Conservation (phyloP, 2,113 vertebrate species). For the Neofelis nebulosa region DNA sequence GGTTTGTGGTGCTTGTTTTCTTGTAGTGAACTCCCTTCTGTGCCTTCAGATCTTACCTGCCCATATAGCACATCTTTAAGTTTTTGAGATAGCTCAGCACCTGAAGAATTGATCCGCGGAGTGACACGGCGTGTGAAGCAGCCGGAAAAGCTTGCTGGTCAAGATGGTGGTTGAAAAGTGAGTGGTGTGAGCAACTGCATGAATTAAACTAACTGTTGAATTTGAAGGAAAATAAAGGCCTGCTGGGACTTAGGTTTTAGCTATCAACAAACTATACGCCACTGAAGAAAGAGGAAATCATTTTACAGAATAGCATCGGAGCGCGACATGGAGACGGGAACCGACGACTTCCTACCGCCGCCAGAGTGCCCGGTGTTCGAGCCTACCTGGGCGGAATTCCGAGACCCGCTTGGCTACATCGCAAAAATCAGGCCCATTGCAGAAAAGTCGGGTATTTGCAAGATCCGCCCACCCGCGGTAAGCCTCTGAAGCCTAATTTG, state of each 20-base stretch:
- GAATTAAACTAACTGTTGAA: neutral
- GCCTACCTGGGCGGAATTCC: conserved; percentile 67
- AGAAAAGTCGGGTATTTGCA: conserved; percentile 82
- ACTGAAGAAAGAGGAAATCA: neutral
- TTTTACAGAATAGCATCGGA: neutral
- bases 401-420: conserved; percentile 81
- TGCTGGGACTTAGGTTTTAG: neutral
- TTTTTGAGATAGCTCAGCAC: neutral
- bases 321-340: conserved; percentile 8
- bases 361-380: neutral
- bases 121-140: neutral
- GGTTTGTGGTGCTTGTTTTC: fast-evolving
- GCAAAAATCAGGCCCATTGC: conserved; percentile 82
- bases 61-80: fast-evolving
- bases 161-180: neutral
- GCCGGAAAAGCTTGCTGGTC: fast-evolving
- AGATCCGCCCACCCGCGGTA: conserved; percentile 78
- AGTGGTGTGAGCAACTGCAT: neutral
- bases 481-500: neutral
- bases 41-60: neutral
- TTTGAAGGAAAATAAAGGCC: neutral
- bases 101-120: neutral
- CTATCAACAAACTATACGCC: neutral
- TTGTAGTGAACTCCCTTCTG: fast-evolving
- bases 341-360: neutral